phyloP scores from a whole-genome alignment of 2,797 vertebrate species.

The Myiothlypis chrysogaster region DNA sequence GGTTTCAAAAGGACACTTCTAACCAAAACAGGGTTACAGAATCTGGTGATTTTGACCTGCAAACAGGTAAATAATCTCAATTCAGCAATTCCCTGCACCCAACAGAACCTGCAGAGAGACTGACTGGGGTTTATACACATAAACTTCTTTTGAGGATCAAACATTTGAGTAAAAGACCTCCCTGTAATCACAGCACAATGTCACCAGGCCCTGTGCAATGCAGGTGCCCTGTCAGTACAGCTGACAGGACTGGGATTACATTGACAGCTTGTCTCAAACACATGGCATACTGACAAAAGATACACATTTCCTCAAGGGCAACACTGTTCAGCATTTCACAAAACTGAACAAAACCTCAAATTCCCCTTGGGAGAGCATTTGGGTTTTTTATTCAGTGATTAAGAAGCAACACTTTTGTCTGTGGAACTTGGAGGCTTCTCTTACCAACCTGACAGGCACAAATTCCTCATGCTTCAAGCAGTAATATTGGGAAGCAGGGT shows the following conservation, averaged over 20 bases:
- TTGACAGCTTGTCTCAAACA: neutral
- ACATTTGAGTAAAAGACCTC: neutral
- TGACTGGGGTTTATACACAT: neutral
- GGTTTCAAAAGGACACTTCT: neutral
- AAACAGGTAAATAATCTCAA: neutral
- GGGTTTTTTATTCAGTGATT: neutral
- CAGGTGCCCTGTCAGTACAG: neutral
- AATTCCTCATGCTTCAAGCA: neutral
- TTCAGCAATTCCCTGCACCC: neutral
- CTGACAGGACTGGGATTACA: slow-evolving; percentile 21
- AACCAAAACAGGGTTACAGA: neutral
- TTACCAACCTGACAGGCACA: neutral
- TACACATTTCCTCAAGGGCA: slow-evolving; percentile 21
- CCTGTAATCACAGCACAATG: neutral
- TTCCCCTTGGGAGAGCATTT: neutral
- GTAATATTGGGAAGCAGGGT: neutral
- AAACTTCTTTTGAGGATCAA: neutral
- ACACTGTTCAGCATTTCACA: neutral
- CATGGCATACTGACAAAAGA: slow-evolving; percentile 21
- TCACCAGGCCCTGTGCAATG: neutral
- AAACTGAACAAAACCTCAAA: neutral
- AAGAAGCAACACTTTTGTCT: neutral
- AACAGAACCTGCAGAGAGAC: neutral
- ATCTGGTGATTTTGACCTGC: neutral
- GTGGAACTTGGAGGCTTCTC: neutral